phyloP scores from a whole-genome alignment of 2,113 vertebrate species.

The Tychaedon coryphoeus region DNA sequence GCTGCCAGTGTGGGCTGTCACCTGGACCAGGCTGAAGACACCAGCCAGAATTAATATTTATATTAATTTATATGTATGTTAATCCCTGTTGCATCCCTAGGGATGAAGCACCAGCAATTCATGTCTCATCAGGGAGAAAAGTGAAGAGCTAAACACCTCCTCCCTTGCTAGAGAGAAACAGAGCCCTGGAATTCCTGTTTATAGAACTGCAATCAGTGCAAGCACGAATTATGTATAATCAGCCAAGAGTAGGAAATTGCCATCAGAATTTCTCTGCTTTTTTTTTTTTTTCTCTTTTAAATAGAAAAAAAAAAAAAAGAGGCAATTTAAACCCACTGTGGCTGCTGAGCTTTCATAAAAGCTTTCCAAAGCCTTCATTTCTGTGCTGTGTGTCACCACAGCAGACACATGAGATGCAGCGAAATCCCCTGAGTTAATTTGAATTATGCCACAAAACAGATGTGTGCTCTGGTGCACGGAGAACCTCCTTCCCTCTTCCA shows the following conservation, averaged over 20 bases:
- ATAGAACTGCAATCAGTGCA: neutral
- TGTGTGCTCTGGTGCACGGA: slow-evolving; percentile 71
- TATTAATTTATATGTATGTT: too few species aligned
- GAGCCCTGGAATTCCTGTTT: neutral
- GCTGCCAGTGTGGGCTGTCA: neutral
- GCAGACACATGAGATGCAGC: neutral
- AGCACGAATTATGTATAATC: neutral
- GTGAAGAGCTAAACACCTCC: neutral
- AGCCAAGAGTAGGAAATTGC: slow-evolving; percentile 4
- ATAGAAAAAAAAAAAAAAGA: neutral
- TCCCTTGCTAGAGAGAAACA: neutral
- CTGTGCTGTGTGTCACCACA: neutral
- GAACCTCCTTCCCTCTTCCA: slow-evolving; percentile 1
- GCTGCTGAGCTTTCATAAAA: neutral
- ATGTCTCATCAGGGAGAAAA: neutral
- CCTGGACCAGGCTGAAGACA: neutral
- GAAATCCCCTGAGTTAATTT: slow-evolving; percentile 55
- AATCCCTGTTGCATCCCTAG: neutral
- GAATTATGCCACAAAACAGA: slow-evolving; percentile 76
- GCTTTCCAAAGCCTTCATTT: neutral
- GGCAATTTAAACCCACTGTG: neutral
- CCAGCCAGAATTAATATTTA: neutral
- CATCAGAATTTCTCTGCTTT: neutral
- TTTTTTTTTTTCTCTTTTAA: neutral
- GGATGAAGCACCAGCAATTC: rapidly evolving